Evolutionary conservation across 2,888 invertebrate species (phyloP), one percentile per base, ranked within the genome.

Genomic region (Andricus quercusramuli): DNA sequence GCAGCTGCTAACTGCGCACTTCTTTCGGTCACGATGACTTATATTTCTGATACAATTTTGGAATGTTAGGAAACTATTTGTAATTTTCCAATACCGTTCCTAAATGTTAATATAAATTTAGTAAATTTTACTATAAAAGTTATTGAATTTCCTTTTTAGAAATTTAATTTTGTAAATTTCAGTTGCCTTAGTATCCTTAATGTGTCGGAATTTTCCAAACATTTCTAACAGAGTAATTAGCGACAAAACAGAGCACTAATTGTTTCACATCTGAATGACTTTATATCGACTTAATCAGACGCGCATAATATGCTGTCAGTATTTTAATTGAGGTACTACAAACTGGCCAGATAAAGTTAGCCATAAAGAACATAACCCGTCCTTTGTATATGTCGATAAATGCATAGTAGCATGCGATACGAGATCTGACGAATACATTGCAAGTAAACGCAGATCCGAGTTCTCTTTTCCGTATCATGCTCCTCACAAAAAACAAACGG

Each of bases 301-400:
- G 32, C 29, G 13, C 29, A 74, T 74, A 74, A 74, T 59, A n/a
- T 22, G 22, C 56, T 37, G 51, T 56, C 56, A 74, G 74, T n/a
- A 59, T 29, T 74, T 74, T 56, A 74, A 74, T 74, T 59, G 74
- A 74, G 56, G 74, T 56, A 59, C 32, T 59, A 74, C 29, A 51
- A 25, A 74, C 74, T 56, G 37, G n/a, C 70, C 56, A 51, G 51
- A 74, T 74, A 74, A 74, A 74, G 37, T 29, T 64, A 22, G 29
- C 64, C 32, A 74, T 51, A 22, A 74, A 74, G 56, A 74, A 56
- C 74, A 74, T 74, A 74, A 74, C n/a, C 74, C 56, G 74, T 74
- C 56, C 56, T 32, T 74, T 74, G 74, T 74, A 74, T 56, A 15
- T 51, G n/a, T 32, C 74, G 74, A 74, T 74, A 74, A 74, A 74